Evolutionary conservation across 1,140 invertebrate species (phyloP), one percentile per base, ranked within the genome.

Genomic region (Mamestra configurata): DNA sequence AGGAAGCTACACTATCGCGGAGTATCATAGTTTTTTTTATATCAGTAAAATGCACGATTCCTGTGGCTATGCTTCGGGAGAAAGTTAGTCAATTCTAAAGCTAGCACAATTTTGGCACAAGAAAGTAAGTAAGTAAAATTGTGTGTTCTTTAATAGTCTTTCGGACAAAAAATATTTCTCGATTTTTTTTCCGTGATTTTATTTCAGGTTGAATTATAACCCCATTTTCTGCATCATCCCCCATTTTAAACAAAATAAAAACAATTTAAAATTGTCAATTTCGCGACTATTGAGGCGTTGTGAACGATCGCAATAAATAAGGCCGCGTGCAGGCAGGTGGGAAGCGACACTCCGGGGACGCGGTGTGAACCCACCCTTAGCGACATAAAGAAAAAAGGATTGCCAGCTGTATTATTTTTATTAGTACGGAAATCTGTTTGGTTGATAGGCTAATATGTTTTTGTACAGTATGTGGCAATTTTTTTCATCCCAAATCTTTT

Each of bases 371-470:
- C 79, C 86, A 83, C 90, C 90, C 85, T 92, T 89, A 90, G 77
- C 77, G 70, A 82, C 75, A 82, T 73, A 80, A 79, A 85, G 78
- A 83, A 87, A 88, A 93, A 92, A 92, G 91, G 90, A 92, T 92
- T 91, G 82, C 84, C 79, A 85, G 59, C 83, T 88, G 91, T 92
- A 92, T 93, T 92, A 89, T 92, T 93, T 90, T 92, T 92, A 92
- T 91, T 89, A 87, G 84, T 84, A 78, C 68, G 86, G 72, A 66
- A 85, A 88, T 88, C 83, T 86, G 78, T 84, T 84, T 82, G 77
- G 61, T 82, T 79, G 77, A 64, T 77, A 22, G 61, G 10, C 46
- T 79, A 64, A 80, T n/a, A n/a, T 80, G 55, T 35, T 40, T 24
- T n/a, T 77, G 40, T 86, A 89, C 78, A 87, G 81, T 83, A 49